Evolutionary conservation across 2,113 vertebrate genomes (phyloP), one percentile per base, ranked within the genome.

Genomic region (Cygnus buccinator): DNA sequence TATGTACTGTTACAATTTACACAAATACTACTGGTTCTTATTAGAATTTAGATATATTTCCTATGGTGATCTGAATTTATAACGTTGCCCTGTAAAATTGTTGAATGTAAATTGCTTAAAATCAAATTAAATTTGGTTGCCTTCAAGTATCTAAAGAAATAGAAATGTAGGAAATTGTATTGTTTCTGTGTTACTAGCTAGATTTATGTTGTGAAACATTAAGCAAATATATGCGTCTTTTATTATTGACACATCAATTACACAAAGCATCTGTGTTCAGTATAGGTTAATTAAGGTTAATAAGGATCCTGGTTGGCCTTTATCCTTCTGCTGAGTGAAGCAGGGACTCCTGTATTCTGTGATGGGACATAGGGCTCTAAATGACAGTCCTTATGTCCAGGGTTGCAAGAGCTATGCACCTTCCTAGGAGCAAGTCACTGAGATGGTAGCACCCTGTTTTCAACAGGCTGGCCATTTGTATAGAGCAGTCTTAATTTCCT

Each of bases 31-130:
- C 52, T 95, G 50, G 33, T 80, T 87, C 26, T n/a, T 93, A 39
- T 88, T 90, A 82, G 89, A 87, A 81, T 95, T 87, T 94, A 90
- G 81, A 86, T 72, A 8, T 54, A 28, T 78, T 89, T 90, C 80
- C 31, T 81, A 2, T 54, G 39, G 35, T 59, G 68, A 68, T 81
- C 39, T 96, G 84, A 97, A 94, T 86, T 95, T 95, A 79, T 94
- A 94, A 88, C 84, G 63, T 71, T 97, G 41, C 84, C 63, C 77
- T 70, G 73, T 93, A 95, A 87, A 9, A 52, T 4, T 89, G 61
- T 70, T 21, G 91, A 92, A 89, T 79, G 54, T 62, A 65, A 96
- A 48, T 50, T 87, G 31, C 46, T 74, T 68, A 43, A 86, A 88
- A 37, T 86, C 39, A 94, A 96, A 96, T 55, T 70, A 73, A 93